phyloP scores from a whole-genome alignment of 2,888 invertebrate species.

The Eristalinus sepulchralis region DNA sequence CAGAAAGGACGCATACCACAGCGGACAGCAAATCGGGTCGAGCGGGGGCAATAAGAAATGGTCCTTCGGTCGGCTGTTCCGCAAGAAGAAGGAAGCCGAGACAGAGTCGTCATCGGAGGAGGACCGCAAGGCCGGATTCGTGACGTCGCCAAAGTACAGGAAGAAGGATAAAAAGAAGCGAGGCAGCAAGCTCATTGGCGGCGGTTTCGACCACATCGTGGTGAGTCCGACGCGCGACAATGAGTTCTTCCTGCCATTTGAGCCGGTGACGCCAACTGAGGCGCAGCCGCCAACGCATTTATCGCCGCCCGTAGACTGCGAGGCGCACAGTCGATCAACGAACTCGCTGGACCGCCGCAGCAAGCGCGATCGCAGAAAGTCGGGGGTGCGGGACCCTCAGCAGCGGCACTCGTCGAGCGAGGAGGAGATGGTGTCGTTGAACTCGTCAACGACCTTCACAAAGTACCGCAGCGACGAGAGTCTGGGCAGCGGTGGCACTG shows the following conservation, averaged over 20 bases:
- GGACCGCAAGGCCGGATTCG: slow-evolving; percentile 80
- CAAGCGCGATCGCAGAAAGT: slow-evolving; percentile 50
- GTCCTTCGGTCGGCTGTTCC: slow-evolving; percentile 90
- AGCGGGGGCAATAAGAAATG: slow-evolving; percentile 84
- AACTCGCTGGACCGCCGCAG: slow-evolving; percentile 77
- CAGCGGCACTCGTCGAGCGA: slow-evolving; percentile 76
- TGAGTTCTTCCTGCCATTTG: slow-evolving; percentile 79
- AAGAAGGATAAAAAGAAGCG: slow-evolving; percentile 82
- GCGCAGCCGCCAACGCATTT: slow-evolving; percentile 19
- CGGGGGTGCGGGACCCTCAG: slow-evolving; percentile 29
- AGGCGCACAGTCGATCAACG: slow-evolving; percentile 74
- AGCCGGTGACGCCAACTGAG: slow-evolving; percentile 74
- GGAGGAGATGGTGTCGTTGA: slow-evolving; percentile 83
- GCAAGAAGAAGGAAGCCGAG: slow-evolving; percentile 86
- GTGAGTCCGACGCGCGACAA: slow-evolving; percentile 81
- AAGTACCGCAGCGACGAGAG: slow-evolving; percentile 87
- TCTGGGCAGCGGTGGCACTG: slow-evolving; percentile 82
- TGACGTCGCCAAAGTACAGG: slow-evolving; percentile 74
- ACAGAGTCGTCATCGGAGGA: slow-evolving; percentile 80
- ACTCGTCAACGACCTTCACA: slow-evolving; percentile 86
- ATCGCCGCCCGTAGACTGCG: slow-evolving; percentile 29
- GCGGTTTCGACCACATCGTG: slow-evolving; percentile 86
- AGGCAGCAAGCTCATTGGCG: slow-evolving; percentile 82
- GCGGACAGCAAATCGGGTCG: slow-evolving; percentile 77
- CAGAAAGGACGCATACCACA: slow-evolving; percentile 80